These are phyloP conservation scores for Drymodes brunneopygia DNA, from an alignment of 2,113 vertebrate species.

Conservation along the genomic window DNA sequence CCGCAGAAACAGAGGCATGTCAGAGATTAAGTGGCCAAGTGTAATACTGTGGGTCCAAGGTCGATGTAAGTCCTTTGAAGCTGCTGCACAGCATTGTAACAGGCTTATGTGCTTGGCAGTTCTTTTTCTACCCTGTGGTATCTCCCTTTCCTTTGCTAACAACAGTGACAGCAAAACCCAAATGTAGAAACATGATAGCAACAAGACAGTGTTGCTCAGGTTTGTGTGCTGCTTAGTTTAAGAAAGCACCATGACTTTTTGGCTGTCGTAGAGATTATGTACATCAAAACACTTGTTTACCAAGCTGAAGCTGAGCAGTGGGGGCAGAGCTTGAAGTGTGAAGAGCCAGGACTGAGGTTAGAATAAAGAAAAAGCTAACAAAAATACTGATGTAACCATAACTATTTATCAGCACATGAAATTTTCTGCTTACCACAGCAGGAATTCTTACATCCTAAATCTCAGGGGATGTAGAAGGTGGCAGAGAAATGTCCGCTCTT, in stretches of 20 bases:
- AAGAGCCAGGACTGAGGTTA: not conserved
- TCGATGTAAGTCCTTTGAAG: not conserved
- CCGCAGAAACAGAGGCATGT: not conserved
- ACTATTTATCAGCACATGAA: not conserved
- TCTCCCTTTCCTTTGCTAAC: not conserved
- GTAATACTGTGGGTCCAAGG: not conserved
- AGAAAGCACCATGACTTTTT: not conserved
- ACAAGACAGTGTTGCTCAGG: rapidly evolving
- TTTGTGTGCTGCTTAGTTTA: not conserved
- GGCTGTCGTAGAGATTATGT: not conserved
- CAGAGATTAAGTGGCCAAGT: not conserved
- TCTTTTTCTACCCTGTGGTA: not conserved
- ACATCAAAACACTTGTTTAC: not conserved
- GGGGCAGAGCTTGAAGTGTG: not conserved
- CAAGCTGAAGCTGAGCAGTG: not conserved
- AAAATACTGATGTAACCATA: not conserved
- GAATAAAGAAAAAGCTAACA: not conserved
- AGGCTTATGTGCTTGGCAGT: not conserved
- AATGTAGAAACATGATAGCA: not conserved
- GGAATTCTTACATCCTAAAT: not conserved
- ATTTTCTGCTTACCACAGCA: not conserved
- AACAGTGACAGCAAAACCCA: not conserved
- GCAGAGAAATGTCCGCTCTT: not conserved
- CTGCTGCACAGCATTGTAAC: not conserved
- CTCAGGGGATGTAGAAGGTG: not conserved